Evolutionary conservation across 2,888 invertebrate genomes (phyloP).

Genomic region (Adelphocoris suturalis): DNA sequence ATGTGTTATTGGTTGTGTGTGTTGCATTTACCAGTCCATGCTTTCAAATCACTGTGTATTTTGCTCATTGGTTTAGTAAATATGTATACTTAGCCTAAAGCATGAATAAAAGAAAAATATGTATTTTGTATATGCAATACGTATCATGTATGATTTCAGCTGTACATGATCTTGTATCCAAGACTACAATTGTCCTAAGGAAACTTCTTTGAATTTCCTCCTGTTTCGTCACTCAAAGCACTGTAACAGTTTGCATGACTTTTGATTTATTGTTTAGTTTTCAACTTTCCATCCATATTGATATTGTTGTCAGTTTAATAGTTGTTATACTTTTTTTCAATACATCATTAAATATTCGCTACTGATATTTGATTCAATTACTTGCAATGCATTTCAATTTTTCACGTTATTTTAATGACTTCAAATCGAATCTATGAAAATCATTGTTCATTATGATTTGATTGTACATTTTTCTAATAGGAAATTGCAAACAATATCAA

Average conservation of each 20-base stretch:
- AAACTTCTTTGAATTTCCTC: constrained; percentile 33
- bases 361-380: neutral
- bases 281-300: neutral
- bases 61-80: constrained; percentile 53
- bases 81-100: constrained; percentile 53
- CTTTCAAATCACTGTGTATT: constrained; percentile 69
- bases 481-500: too few species aligned
- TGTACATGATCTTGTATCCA: constrained; percentile 61
- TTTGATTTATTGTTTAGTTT: neutral
- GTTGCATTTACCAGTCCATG: constrained; percentile 70
- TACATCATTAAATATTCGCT: neutral
- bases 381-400: neutral
- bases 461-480: too few species aligned
- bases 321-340: neutral
- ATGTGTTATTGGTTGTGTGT: constrained; percentile 70
- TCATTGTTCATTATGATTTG: neutral
- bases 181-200: constrained; percentile 27
- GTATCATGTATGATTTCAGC: constrained; percentile 58
- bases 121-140: constrained; percentile 46
- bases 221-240: constrained; percentile 45
- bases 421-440: neutral
- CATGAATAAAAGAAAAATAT: constrained; percentile 66
- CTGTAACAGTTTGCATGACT: constrained; percentile 47
- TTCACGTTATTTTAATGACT: neutral
- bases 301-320: neutral